These are phyloP conservation scores for Musca vetustissima DNA, from an alignment of 1,140 invertebrate species.

Conservation along the genomic window DNA sequence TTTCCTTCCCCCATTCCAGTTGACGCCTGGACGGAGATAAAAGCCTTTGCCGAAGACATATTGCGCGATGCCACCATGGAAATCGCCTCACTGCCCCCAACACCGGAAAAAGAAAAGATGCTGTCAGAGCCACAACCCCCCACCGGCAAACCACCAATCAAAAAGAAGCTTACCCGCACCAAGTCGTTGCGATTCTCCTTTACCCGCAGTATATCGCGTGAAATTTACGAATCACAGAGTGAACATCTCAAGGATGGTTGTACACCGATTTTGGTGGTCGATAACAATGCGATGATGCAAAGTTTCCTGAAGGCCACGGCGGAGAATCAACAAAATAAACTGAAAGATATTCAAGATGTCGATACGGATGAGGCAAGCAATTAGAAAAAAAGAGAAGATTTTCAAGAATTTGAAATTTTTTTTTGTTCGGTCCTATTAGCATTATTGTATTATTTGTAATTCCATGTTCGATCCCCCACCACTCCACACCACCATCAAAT, in stretches of 20 bases:
- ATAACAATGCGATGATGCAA: slow-evolving; percentile 44
- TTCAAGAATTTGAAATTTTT: too few relatives aligned
- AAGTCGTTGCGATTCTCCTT: slow-evolving; percentile 67
- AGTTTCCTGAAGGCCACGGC: slow-evolving; percentile 44
- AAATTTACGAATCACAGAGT: slow-evolving; percentile 64
- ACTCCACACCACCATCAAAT: too few relatives aligned
- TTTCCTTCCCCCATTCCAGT: slow-evolving; percentile 49
- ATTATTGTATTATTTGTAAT: not conserved
- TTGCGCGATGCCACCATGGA: slow-evolving; percentile 56
- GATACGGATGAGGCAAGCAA: slow-evolving; percentile 53
- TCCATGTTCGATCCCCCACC: not conserved
- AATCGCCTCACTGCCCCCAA: slow-evolving; percentile 40
- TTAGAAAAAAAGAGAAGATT: slow-evolving; percentile 33
- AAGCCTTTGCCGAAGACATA: slow-evolving; percentile 68
- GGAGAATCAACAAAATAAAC: slow-evolving; percentile 39
- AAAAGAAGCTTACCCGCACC: slow-evolving; percentile 60
- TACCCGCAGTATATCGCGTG: slow-evolving; percentile 66
- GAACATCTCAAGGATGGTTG: slow-evolving; percentile 67
- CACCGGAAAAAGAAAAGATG: slow-evolving; percentile 46
- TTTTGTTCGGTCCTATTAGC: not conserved
- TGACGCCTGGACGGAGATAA: slow-evolving; percentile 75
- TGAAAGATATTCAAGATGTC: slow-evolving; percentile 49
- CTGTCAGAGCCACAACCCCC: slow-evolving; percentile 46
- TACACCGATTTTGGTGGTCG: slow-evolving; percentile 65
- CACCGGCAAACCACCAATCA: slow-evolving; percentile 57